phyloP scores from a whole-genome alignment of 1,140 invertebrate genomes.

The Magallana angulata region DNA sequence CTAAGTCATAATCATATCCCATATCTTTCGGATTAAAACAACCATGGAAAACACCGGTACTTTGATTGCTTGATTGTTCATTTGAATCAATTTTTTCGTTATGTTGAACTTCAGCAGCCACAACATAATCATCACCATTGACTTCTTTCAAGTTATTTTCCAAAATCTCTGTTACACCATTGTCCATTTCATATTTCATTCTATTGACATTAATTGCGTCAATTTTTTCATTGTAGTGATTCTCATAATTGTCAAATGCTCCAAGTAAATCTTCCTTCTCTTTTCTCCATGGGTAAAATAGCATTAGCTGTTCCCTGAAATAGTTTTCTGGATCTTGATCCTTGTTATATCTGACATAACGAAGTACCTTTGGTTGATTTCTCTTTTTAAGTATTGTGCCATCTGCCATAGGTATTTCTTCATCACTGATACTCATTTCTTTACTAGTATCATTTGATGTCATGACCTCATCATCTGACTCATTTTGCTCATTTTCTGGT shows the following conservation, averaged over 20 bases:
- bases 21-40: background rate
- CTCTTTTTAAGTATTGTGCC: conserved; percentile 37
- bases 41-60: background rate
- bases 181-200: background rate
- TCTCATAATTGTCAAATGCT: background rate
- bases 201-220: background rate
- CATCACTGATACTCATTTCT: background rate
- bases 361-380: conserved; percentile 40
- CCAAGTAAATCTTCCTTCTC: conserved; percentile 39
- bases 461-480: conserved; percentile 2
- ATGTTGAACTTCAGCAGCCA: conserved; percentile 37
- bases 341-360: conserved; percentile 30
- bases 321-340: conserved; percentile 52
- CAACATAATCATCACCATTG: conserved; percentile 30
- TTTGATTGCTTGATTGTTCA: conserved; percentile 17
- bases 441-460: background rate
- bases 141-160: conserved; percentile 29
- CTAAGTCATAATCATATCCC: background rate
- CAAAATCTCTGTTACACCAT: background rate
- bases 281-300: conserved; percentile 43
- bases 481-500: conserved; percentile 36
- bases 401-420: background rate
- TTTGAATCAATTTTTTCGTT: conserved; percentile 43
- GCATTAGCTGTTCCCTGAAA: conserved; percentile 51
- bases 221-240: conserved; percentile 1